Evolutionary conservation across 2,113 vertebrate genomes (phyloP).

Genomic region (Amphiprion ocellaris): DNA sequence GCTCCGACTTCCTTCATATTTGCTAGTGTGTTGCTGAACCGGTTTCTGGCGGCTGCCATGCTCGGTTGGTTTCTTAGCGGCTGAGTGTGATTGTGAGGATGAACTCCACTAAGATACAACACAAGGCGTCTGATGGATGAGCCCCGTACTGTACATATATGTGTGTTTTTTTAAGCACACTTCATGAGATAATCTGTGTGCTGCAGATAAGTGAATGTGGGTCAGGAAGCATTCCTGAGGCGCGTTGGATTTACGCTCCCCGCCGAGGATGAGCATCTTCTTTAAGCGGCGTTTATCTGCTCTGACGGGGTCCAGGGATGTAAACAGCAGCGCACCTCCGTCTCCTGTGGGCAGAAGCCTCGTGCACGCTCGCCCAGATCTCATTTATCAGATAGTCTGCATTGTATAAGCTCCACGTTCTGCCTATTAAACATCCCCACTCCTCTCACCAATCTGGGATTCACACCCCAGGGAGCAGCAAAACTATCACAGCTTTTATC

Average conservation of each 20-base stretch:
- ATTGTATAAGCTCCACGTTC: neutral
- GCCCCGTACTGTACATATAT: no score
- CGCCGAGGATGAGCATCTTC: neutral
- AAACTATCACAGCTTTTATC: slow-evolving; percentile 29
- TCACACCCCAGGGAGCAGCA: neutral
- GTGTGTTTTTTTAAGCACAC: neutral
- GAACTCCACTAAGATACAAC: no score
- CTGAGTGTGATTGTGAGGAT: no score
- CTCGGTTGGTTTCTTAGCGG: no score
- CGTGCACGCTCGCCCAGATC: neutral
- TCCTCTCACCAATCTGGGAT: neutral
- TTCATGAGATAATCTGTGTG: slow-evolving; percentile 40
- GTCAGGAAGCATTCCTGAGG: slow-evolving; percentile 45
- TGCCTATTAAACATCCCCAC: neutral
- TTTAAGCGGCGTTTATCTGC: neutral
- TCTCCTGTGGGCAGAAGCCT: slow-evolving; percentile 9
- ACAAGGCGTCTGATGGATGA: no score
- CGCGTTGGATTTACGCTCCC: slow-evolving; percentile 8
- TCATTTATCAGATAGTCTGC: neutral
- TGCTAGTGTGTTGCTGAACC: no score
- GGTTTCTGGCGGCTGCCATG: no score
- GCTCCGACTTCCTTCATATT: no score
- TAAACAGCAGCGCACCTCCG: neutral
- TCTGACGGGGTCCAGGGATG: neutral
- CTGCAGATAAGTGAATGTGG: slow-evolving; percentile 59